Conservation (phyloP, 2,888 invertebrate genomes). For the Agrotis ipsilon region DNA sequence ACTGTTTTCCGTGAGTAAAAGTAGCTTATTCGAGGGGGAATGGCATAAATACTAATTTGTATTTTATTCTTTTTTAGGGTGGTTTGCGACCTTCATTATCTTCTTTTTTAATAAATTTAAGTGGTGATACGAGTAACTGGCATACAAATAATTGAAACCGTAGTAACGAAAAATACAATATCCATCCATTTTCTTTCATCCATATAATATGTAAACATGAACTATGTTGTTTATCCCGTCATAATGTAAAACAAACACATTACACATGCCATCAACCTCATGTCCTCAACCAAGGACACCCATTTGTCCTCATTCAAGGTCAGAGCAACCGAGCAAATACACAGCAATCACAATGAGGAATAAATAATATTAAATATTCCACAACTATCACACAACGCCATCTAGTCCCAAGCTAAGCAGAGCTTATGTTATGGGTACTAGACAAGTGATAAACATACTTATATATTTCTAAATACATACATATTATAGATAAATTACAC, state of each 20-base stretch:
- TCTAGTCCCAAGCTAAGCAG: no score
- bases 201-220: no score
- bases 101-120: not conserved
- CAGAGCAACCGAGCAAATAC: conserved; percentile 17
- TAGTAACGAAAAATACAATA: not conserved
- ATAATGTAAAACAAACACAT: conserved; percentile 2
- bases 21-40: no score
- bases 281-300: conserved; percentile 13
- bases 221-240: not conserved
- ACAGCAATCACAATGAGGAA: conserved; percentile 10
- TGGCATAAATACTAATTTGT: not conserved
- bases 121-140: no score
- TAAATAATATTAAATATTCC: no score
- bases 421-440: no score
- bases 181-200: not conserved
- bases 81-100: not conserved
- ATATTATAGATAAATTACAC: no score
- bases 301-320: conserved; percentile 21
- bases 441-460: no score
- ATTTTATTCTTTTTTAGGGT: not conserved
- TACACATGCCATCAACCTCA: not conserved
- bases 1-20: no score
- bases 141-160: not conserved
- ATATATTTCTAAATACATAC: no score
- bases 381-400: no score